A percentile compares a stretch with the other conserved stretches of the same genome.
phyloP scores from a whole-genome alignment of 2,888 invertebrate species.

The Boloria euphrosyne region DNA sequence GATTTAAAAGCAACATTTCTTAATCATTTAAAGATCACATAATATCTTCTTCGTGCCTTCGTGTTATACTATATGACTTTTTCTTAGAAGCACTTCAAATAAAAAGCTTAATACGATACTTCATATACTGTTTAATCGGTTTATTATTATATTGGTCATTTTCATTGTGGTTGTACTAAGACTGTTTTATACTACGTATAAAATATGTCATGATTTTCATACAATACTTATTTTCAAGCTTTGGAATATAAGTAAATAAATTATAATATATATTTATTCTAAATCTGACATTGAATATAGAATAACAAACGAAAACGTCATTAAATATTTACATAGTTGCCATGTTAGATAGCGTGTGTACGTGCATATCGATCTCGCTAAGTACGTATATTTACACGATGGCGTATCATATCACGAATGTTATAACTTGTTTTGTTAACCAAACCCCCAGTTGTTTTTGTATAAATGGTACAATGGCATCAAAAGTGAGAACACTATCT shows the following conservation, averaged over 20 bases:
- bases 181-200: too few species aligned
- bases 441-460: slow-evolving; percentile 31
- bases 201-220: too few species aligned
- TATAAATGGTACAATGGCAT: slow-evolving; percentile 38
- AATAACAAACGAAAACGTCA: slow-evolving; percentile 17
- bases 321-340: slow-evolving; percentile 17
- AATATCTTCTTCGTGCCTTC: too few species aligned
- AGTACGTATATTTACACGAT: slow-evolving; percentile 23
- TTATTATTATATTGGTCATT: too few species aligned
- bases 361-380: slow-evolving; percentile 7
- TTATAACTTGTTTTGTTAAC: slow-evolving; percentile 26
- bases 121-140: too few species aligned
- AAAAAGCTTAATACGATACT: too few species aligned
- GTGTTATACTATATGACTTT: too few species aligned
- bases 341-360: slow-evolving; percentile 3
- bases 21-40: too few species aligned
- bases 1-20: too few species aligned
- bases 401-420: slow-evolving; percentile 17
- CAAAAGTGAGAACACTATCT: slow-evolving; percentile 38
- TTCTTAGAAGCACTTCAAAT: too few species aligned
- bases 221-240: not conserved
- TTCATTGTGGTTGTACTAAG: too few species aligned
- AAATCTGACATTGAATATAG: slow-evolving; percentile 12
- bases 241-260: not conserved
- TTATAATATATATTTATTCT: not conserved